Evolutionary conservation across 2,797 vertebrate species (phyloP).

Genomic region (Microchirus variegatus): DNA sequence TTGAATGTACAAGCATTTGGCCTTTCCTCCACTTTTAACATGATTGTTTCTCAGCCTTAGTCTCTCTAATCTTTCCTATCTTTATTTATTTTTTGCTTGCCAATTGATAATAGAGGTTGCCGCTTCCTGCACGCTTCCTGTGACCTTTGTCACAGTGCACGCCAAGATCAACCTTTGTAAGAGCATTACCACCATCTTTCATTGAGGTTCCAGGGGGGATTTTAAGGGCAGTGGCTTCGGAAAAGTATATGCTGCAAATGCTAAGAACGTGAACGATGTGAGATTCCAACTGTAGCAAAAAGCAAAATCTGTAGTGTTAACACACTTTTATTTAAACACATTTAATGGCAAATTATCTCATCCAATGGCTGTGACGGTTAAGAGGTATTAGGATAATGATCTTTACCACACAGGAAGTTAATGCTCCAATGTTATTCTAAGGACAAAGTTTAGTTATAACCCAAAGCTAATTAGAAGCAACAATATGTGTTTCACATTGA

Average conservation of each 20-base stretch:
- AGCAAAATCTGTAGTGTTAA: slow-evolving; percentile 8
- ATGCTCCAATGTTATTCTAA: slow-evolving; percentile 27
- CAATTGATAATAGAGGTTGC: slow-evolving; percentile 27
- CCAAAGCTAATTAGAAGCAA: not conserved
- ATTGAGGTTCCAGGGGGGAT: slow-evolving; percentile 26
- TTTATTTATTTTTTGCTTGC: slow-evolving; percentile 14
- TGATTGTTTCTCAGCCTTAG: slow-evolving; percentile 5
- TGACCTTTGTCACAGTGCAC: slow-evolving; percentile 59
- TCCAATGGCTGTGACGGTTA: slow-evolving; percentile 13
- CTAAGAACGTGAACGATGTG: too few species aligned
- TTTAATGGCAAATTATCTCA: slow-evolving; percentile 3
- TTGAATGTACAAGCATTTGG: slow-evolving; percentile 66
- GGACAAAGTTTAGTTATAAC: slow-evolving; percentile 17
- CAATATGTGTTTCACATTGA: too few species aligned
- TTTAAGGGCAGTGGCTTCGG: slow-evolving; percentile 24
- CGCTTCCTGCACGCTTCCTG: slow-evolving; percentile 24
- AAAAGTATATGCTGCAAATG: slow-evolving; percentile 16
- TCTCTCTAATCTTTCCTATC: slow-evolving; percentile 22
- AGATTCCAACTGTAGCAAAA: slow-evolving; percentile 6
- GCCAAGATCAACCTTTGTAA: slow-evolving; percentile 58
- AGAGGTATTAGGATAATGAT: slow-evolving; percentile 40
- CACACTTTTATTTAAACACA: slow-evolving; percentile 12
- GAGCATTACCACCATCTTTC: slow-evolving; percentile 60
- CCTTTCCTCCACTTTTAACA: slow-evolving; percentile 30
- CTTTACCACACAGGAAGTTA: slow-evolving; percentile 25